Conservation (phyloP, 2,113 vertebrate genomes). For the Solenodon paradoxus region DNA sequence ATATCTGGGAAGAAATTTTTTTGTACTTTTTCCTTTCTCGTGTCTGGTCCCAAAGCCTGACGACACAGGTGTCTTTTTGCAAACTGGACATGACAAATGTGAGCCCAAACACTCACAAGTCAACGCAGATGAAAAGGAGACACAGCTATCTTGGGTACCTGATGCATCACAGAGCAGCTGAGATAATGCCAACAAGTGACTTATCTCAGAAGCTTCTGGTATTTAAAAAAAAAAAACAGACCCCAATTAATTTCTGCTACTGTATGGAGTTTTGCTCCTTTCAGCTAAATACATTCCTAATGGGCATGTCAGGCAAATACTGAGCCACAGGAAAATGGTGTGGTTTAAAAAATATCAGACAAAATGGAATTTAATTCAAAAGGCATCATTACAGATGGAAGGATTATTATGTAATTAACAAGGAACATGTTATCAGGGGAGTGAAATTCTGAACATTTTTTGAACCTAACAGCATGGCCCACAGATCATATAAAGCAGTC, state of each 20-base stretch:
- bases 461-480: background rate
- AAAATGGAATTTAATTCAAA: background rate
- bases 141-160: background rate
- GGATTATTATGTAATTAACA: background rate
- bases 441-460: background rate
- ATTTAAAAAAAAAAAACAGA: background rate
- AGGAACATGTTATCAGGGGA: background rate
- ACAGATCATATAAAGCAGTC: background rate
- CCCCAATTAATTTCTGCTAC: background rate
- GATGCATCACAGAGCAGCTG: background rate
- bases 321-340: background rate
- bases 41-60: background rate
- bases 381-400: background rate
- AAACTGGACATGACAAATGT: background rate
- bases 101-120: background rate
- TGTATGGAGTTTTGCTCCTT: background rate
- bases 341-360: background rate
- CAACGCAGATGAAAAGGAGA: background rate
- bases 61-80: background rate
- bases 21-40: background rate
- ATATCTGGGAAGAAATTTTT: background rate
- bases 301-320: background rate
- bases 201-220: background rate
- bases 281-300: background rate
- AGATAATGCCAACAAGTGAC: background rate